A percentile compares a stretch with the other conserved stretches of the same genome.
These are phyloP conservation scores for Clusia tigrina DNA, from an alignment of 2,888 invertebrate genomes.

Conservation along the genomic window DNA sequence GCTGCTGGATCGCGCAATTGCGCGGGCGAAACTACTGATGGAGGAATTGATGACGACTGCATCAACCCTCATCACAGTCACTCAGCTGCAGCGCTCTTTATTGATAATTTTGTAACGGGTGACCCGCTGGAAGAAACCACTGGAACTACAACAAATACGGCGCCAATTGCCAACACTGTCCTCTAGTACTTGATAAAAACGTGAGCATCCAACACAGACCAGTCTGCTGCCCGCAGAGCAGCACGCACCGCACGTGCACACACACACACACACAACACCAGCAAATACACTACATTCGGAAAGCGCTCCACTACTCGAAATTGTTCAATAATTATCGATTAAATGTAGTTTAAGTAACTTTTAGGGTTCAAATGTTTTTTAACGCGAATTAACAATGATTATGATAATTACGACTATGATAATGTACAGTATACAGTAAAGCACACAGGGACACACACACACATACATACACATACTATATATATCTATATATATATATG, in stretches of 20 bases:
- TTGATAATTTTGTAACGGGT: slow-evolving; percentile 54
- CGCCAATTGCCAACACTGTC: background rate
- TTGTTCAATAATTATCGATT: background rate
- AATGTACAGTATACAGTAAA: background rate
- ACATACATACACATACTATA: slow-evolving; percentile 20
- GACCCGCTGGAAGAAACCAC: slow-evolving; percentile 28
- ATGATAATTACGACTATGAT: slow-evolving; percentile 1
- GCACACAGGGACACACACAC: background rate
- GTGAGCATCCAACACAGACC: slow-evolving; percentile 29
- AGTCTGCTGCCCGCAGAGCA: too few relatives aligned
- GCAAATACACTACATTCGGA: background rate
- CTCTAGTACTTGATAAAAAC: slow-evolving; percentile 48
- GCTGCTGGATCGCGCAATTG: slow-evolving; percentile 33
- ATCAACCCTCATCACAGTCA: slow-evolving; percentile 47
- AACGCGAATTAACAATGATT: background rate
- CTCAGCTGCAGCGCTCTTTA: slow-evolving; percentile 46
- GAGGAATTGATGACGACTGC: background rate
- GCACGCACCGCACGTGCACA: too few relatives aligned
- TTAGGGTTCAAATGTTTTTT: background rate
- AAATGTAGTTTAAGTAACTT: slow-evolving; percentile 3
- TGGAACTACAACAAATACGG: background rate
- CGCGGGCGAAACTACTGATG: background rate
- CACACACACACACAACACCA: background rate
- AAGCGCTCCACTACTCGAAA: background rate
- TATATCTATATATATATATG: too few relatives aligned